Evolutionary conservation across 2,888 invertebrate genomes (phyloP).

Genomic region (Cosmia trapezina): DNA sequence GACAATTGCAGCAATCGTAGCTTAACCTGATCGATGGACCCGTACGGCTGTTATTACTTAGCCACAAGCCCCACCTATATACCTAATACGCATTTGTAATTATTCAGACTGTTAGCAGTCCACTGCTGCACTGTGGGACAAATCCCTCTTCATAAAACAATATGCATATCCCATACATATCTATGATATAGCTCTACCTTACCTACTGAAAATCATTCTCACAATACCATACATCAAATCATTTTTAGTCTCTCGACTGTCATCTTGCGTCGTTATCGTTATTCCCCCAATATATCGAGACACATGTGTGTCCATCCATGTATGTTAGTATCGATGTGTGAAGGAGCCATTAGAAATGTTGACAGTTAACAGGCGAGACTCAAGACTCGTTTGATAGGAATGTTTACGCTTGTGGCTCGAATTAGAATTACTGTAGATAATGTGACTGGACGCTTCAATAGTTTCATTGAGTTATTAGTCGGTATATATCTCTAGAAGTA

Average conservation of each 20-base stretch:
- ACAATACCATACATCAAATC: not conserved
- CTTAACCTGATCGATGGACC: too few relatives aligned
- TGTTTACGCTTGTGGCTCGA: slow-evolving; percentile 48
- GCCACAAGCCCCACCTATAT: too few relatives aligned
- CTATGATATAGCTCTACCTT: not conserved
- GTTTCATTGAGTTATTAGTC: slow-evolving; percentile 10
- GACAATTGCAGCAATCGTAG: too few relatives aligned
- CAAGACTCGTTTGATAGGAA: slow-evolving; percentile 63
- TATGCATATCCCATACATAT: not conserved
- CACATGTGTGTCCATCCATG: slow-evolving; percentile 11
- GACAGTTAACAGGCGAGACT: slow-evolving; percentile 69
- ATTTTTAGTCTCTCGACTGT: not conserved
- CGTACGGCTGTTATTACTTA: too few relatives aligned
- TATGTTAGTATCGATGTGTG: slow-evolving; percentile 65
- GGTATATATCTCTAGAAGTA: not conserved
- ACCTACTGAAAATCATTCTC: not conserved
- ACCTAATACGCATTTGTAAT: too few relatives aligned
- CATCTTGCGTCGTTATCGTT: not conserved
- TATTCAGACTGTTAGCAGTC: too few relatives aligned
- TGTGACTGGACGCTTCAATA: slow-evolving; percentile 11
- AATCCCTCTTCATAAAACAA: not conserved
- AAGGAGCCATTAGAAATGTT: slow-evolving; percentile 72
- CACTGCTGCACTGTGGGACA: not conserved
- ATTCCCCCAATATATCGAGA: slow-evolving; percentile 16
- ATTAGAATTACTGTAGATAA: slow-evolving; percentile 27